Conservation (phyloP, 2,888 invertebrate species). For the Nemurella pictetii region DNA sequence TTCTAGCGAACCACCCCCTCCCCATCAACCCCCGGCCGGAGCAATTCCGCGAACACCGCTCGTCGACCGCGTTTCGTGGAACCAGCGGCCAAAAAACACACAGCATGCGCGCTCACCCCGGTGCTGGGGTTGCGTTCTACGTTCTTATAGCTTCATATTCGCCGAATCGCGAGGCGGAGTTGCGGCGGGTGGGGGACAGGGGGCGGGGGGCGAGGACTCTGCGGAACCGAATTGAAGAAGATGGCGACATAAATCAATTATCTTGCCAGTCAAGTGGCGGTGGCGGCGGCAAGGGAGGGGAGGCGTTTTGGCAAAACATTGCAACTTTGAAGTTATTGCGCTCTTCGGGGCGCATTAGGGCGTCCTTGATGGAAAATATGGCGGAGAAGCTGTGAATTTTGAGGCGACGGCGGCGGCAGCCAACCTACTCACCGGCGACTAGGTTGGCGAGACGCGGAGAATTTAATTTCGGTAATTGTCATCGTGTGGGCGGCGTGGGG, state of each 20-base stretch:
- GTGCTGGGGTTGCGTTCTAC: neutral
- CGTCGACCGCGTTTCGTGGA: neutral
- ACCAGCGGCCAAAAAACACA: neutral
- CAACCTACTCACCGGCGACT: too few species aligned
- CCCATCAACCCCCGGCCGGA: neutral
- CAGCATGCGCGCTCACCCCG: too few species aligned
- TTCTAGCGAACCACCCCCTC: neutral
- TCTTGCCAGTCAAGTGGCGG: too few species aligned
- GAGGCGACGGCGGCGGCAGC: too few species aligned
- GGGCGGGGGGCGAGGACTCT: neutral
- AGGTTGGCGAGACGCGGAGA: neutral
- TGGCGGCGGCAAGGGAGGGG: neutral
- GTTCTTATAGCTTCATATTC: neutral
- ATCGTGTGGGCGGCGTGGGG: neutral
- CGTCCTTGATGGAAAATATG: neutral
- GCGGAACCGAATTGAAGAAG: neutral
- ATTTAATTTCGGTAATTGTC: neutral
- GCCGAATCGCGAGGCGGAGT: neutral
- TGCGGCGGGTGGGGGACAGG: neutral
- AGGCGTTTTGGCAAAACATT: neutral
- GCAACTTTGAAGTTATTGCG: too few species aligned
- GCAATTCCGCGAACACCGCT: neutral
- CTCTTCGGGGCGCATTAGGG: neutral
- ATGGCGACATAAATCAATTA: neutral
- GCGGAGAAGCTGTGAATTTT: neutral